Conservation (phyloP, 2,113 vertebrate species). For the Climacteris rufus region DNA sequence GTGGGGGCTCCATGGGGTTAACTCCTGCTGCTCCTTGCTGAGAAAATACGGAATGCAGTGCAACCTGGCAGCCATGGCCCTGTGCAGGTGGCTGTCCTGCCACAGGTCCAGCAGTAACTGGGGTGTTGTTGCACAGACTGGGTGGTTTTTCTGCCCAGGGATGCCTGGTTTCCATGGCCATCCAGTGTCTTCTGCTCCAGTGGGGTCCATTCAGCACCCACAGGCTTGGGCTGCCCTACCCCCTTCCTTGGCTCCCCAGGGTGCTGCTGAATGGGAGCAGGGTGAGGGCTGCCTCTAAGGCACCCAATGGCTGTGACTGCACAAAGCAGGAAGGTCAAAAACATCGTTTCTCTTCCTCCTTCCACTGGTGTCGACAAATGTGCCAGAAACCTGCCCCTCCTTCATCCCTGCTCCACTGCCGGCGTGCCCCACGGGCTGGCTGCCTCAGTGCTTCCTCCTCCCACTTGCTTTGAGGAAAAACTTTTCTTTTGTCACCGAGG, state of each 20-base stretch:
- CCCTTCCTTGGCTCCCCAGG: too few species aligned
- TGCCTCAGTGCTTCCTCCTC: background rate
- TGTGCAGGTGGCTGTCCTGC: background rate
- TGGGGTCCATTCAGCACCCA: background rate
- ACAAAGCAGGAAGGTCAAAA: background rate
- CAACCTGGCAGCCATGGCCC: accelerated
- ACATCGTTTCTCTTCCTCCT: background rate
- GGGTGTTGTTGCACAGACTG: accelerated
- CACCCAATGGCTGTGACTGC: accelerated
- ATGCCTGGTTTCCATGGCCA: background rate
- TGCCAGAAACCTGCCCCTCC: background rate
- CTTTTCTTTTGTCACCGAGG: accelerated
- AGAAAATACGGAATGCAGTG: accelerated
- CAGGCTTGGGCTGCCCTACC: background rate
- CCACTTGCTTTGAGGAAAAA: background rate
- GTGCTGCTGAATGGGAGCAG: too few species aligned
- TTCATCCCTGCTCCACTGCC: background rate
- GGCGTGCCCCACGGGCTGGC: accelerated
- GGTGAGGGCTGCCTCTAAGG: background rate
- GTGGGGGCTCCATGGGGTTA: accelerated
- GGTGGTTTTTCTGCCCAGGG: background rate
- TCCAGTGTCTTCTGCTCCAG: accelerated
- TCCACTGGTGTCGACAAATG: background rate
- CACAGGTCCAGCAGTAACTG: accelerated
- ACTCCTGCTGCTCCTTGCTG: background rate